These are phyloP conservation scores for Illadopsis cleaveri DNA, from an alignment of 2,113 vertebrate genomes.

Conservation along the genomic window DNA sequence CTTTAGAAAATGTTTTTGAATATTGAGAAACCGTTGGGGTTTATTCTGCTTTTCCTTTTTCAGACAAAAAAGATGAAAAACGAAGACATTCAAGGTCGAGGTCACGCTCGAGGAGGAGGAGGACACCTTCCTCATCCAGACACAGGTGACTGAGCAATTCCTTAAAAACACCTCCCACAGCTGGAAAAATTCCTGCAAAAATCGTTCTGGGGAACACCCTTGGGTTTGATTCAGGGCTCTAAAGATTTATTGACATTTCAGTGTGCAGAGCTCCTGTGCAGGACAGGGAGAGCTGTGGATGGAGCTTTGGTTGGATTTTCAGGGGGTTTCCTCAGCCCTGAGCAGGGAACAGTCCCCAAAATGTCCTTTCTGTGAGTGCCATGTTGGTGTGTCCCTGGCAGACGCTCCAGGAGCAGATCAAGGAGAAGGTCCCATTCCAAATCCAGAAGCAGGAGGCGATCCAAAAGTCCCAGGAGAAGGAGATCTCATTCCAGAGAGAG, in stretches of 20 bases:
- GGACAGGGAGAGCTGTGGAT: background rate
- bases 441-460: slow-evolving; percentile 89
- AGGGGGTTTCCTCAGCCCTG: background rate
- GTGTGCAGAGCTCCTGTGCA: too few species aligned
- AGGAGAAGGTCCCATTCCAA: slow-evolving; percentile 90
- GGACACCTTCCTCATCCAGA: slow-evolving; percentile 91
- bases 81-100: slow-evolving; percentile 91
- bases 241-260: fast-evolving
- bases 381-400: background rate
- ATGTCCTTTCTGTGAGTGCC: fast-evolving
- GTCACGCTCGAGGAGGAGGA: slow-evolving; percentile 89
- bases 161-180: background rate
- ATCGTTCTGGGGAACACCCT: background rate
- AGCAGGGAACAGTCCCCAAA: fast-evolving
- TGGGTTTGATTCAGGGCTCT: background rate
- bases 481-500: slow-evolving; percentile 90
- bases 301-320: fast-evolving
- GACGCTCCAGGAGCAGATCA: slow-evolving; percentile 91
- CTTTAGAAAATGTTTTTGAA: background rate
- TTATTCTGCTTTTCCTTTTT: background rate
- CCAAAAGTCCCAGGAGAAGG: slow-evolving; percentile 90
- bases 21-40: background rate
- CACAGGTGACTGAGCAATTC: slow-evolving; percentile 79
- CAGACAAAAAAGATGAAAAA: slow-evolving; percentile 97
- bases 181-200: background rate